A percentile compares a stretch with the other conserved stretches of the same genome.
phyloP scores from a whole-genome alignment of 1,140 invertebrate species.

The Bathynomus jamesi region DNA sequence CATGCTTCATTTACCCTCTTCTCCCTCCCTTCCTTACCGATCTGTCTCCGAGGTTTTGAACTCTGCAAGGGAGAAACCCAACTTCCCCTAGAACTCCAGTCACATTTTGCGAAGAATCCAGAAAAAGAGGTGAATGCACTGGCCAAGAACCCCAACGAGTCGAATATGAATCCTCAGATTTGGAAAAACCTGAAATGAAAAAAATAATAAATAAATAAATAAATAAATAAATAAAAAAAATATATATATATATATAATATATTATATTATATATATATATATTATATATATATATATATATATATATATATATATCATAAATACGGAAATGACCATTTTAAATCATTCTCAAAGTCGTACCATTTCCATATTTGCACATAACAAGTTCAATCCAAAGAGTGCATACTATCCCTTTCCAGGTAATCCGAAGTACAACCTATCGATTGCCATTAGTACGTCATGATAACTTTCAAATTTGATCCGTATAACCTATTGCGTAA shows the following conservation, averaged over 20 bases:
- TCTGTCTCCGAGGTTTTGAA: constrained; percentile 10
- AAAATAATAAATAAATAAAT: background rate
- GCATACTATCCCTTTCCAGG: too few relatives aligned
- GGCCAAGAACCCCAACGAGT: background rate
- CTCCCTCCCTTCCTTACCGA: constrained; percentile 12
- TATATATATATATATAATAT: background rate
- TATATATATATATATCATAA: too few relatives aligned
- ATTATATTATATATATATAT: background rate
- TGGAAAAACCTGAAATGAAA: background rate
- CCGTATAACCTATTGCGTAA: too few relatives aligned
- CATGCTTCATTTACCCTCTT: too few relatives aligned
- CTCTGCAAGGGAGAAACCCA: constrained; percentile 7
- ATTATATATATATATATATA: too few relatives aligned
- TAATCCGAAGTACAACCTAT: too few relatives aligned
- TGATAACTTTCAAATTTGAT: too few relatives aligned
- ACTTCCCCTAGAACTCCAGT: constrained; percentile 5
- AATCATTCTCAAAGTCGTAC: too few relatives aligned
- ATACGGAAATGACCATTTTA: too few relatives aligned
- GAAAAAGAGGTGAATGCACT: background rate
- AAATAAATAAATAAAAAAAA: background rate
- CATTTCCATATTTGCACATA: too few relatives aligned
- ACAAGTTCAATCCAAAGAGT: too few relatives aligned
- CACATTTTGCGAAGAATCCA: constrained; percentile 7
- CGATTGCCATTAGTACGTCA: too few relatives aligned
- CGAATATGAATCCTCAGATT: background rate